Conservation (phyloP, 1,140 invertebrate species). For the Drosophila orena region DNA sequence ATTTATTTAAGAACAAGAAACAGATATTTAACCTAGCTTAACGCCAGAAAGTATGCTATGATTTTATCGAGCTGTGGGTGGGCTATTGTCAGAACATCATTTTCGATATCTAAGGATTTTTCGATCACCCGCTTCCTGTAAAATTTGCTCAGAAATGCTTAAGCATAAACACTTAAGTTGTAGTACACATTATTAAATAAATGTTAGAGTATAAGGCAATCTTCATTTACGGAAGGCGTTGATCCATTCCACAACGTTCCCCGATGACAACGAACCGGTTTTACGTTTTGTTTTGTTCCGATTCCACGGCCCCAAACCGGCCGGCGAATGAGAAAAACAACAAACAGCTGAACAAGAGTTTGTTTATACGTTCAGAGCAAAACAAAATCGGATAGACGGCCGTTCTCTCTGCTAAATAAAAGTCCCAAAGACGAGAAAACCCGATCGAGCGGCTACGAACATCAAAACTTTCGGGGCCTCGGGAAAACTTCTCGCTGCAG, state of each 20-base stretch:
- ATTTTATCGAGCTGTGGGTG: not conserved
- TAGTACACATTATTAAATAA: not conserved
- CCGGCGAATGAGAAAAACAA: conserved; percentile 26
- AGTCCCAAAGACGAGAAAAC: conserved; percentile 24
- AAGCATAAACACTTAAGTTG: too few relatives aligned
- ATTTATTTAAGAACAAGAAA: too few relatives aligned
- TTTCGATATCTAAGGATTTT: too few relatives aligned
- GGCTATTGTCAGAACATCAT: too few relatives aligned
- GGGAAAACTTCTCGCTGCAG: conserved; percentile 57
- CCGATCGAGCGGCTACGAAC: conserved; percentile 3
- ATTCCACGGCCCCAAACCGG: conserved; percentile 18
- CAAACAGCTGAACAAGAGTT: conserved; percentile 6
- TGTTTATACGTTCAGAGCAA: conserved; percentile 43
- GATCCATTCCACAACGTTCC: conserved; percentile 20
- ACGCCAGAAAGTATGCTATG: not conserved
- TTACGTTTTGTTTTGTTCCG: conserved; percentile 1
- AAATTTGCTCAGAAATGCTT: too few relatives aligned
- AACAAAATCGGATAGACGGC: conserved; percentile 35
- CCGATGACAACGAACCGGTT: conserved; percentile 11
- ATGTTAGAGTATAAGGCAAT: not conserved
- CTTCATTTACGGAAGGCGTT: not conserved
- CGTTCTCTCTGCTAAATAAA: conserved; percentile 24
- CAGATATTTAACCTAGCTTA: too few relatives aligned
- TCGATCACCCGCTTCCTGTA: too few relatives aligned
- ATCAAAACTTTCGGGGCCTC: conserved; percentile 26